These are phyloP conservation scores for Acanthochromis polyacanthus DNA, from an alignment of 2,113 vertebrate genomes.

Conservation along the genomic window DNA sequence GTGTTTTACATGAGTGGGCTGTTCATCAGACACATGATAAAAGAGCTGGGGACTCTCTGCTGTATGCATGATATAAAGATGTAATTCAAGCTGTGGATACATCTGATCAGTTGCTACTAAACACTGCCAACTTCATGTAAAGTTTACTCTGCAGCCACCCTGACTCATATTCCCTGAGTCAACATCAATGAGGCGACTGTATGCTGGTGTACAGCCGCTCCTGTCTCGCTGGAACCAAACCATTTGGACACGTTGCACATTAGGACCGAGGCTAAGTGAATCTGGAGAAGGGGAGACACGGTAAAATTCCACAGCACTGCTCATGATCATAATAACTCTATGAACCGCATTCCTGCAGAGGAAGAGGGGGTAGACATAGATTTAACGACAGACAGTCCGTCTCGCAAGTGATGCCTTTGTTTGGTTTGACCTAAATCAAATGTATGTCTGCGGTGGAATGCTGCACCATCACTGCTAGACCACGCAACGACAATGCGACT, in stretches of 20 bases:
- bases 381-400: conserved; percentile 65
- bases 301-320: conserved; percentile 76
- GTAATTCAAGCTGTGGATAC: not conserved
- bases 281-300: conserved; percentile 66
- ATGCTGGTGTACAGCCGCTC: conserved; percentile 34
- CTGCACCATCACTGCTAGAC: conserved; percentile 62
- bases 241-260: conserved; percentile 81
- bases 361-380: conserved; percentile 37
- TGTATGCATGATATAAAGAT: not conserved
- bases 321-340: conserved; percentile 72
- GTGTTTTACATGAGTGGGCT: not conserved
- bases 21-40: conserved; percentile 3
- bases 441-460: conserved; percentile 65
- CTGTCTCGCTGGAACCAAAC: conserved; percentile 69
- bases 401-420: conserved; percentile 76
- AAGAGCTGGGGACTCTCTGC: not conserved
- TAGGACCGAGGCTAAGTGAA: conserved; percentile 58
- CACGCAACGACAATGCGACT: conserved; percentile 66
- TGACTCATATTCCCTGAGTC: conserved; percentile 21
- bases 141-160: conserved; percentile 16
- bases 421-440: conserved; percentile 80
- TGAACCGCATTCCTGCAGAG: conserved; percentile 71
- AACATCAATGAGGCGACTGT: conserved; percentile 48
- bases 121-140: conserved; percentile 21
- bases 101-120: conserved; percentile 16